Evolutionary conservation across 2,797 vertebrate genomes (phyloP), one percentile per base, ranked within the genome.

Genomic region (Gobio occitaniae): DNA sequence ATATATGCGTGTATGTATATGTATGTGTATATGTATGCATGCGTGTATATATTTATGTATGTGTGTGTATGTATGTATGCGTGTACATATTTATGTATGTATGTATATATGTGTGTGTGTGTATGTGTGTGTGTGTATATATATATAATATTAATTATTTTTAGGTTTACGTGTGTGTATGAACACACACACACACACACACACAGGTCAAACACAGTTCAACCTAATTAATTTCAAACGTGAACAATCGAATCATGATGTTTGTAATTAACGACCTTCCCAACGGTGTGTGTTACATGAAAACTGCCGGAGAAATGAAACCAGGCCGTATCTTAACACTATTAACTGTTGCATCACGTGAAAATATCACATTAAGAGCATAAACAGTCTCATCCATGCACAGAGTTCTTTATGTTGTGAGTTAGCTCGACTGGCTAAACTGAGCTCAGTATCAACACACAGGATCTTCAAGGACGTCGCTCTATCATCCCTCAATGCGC

Each of bases 391-490:
- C 11, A n/a, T 70, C 59, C 25, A 15, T 29, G 25, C 25, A 17
- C 1, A 17, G 13, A 1, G 9, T 3, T 63, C 38, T 63, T 17
- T 48, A 9, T 50, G 69, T 21, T 50, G 69, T 63, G 15, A n/a
- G 69, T 74, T 82, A 82, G 69, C 80, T 63, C 54, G 41, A 13
- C 17, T 36, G 12, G 80, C 80, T 82, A 82, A 82, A 16, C 80
- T 11, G 56, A 63, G 80, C 54, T 63, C 41, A 6, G 44, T 32
- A 82, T 47, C 80, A 61, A 21, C 78, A 66, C 0, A 25, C 50
- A 3, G 54, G 17, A 72, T 71, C 69, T 82, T 59, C 68, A 82
- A 15, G 38, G 68, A 81, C 79, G 52, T 16, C 21, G 11, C 4
- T 36, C 5, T 12, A 13, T 29, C 9, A 10, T 10, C 1, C 48